These are phyloP conservation scores for Pica pica DNA, from an alignment of 2,113 vertebrate species.

Conservation along the genomic window DNA sequence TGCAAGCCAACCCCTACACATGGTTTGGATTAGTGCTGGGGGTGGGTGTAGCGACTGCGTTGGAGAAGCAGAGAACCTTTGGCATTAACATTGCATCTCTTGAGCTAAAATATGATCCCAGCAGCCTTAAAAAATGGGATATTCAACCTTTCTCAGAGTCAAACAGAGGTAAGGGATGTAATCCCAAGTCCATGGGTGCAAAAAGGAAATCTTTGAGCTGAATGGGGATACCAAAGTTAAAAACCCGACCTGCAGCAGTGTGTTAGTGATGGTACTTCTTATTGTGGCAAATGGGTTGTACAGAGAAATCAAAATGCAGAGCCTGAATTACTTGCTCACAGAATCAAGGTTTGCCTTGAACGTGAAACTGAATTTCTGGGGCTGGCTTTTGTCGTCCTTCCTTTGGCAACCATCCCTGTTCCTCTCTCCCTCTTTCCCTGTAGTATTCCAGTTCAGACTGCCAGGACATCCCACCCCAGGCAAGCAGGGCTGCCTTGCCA, in stretches of 20 bases:
- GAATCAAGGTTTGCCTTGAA: background rate
- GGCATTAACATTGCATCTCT: background rate
- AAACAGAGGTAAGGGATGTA: background rate
- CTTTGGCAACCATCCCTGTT: background rate
- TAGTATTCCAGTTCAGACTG: background rate
- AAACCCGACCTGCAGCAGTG: background rate
- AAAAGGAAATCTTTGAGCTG: background rate
- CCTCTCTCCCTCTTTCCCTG: background rate
- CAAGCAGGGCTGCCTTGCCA: background rate
- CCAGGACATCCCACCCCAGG: background rate
- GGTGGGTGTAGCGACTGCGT: background rate
- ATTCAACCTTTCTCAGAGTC: background rate
- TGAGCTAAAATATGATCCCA: background rate
- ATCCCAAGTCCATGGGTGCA: background rate
- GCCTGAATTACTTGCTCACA: background rate
- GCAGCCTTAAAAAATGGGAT: background rate
- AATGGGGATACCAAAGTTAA: background rate
- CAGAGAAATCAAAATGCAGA: background rate
- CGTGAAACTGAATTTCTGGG: background rate
- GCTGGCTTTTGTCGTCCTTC: background rate
- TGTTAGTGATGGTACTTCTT: background rate
- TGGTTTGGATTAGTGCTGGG: background rate
- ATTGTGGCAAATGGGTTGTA: background rate
- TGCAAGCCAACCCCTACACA: background rate
- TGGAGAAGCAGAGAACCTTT: background rate